These are phyloP conservation scores for Circaetus cinerascens DNA, from an alignment of 2,113 vertebrate species.

Conservation along the genomic window DNA sequence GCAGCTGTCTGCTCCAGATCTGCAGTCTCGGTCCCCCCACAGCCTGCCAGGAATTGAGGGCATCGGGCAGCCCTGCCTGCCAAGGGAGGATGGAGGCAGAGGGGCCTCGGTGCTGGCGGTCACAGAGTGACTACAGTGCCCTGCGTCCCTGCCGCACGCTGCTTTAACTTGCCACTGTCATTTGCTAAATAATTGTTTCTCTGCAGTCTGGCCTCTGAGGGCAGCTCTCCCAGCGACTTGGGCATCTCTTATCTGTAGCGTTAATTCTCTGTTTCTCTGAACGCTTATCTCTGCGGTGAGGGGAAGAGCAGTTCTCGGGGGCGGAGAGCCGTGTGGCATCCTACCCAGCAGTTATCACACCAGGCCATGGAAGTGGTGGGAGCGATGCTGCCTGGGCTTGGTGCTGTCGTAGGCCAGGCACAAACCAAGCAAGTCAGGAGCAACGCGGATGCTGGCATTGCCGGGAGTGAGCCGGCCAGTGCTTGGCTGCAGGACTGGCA, in stretches of 20 bases:
- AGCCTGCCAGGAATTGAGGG: not conserved
- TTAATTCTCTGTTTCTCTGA: not conserved
- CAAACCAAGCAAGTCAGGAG: not conserved
- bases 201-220: not conserved
- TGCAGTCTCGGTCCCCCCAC: fast-evolving
- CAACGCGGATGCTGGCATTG: not conserved
- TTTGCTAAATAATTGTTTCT: not conserved
- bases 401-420: not conserved
- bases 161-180: not conserved
- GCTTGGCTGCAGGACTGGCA: not conserved
- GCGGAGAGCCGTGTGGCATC: fast-evolving
- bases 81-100: not conserved
- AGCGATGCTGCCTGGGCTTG: not conserved
- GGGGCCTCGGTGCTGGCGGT: not conserved
- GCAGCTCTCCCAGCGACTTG: not conserved
- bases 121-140: not conserved
- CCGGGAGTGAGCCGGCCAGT: fast-evolving
- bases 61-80: not conserved
- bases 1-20: not conserved
- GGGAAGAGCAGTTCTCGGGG: not conserved
- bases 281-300: fast-evolving
- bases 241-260: not conserved
- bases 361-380: fast-evolving
- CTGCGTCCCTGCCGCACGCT: not conserved
- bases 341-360: not conserved